Evolutionary conservation across 2,888 invertebrate species (phyloP).

Genomic region (Omphaloscelis lunosa): DNA sequence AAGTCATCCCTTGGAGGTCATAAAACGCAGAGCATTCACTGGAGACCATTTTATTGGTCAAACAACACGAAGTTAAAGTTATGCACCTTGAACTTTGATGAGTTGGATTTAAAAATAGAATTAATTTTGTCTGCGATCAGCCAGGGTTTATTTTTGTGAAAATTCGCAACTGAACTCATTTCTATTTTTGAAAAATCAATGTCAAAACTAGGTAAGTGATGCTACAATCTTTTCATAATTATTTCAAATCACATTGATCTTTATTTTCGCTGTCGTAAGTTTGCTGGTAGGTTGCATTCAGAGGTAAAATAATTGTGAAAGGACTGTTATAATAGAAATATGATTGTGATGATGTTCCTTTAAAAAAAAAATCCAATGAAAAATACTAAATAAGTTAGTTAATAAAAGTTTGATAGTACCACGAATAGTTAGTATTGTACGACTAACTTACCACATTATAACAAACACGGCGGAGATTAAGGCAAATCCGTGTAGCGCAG

Average conservation of each 20-base stretch:
- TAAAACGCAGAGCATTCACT: constrained; percentile 27
- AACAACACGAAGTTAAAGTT: constrained; percentile 13
- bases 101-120: constrained; percentile 23
- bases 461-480: constrained; percentile 6
- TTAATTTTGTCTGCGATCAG: background rate
- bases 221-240: background rate
- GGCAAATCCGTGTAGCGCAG: constrained; percentile 1
- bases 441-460: background rate
- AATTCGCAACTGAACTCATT: background rate
- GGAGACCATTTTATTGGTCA: constrained; percentile 37
- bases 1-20: constrained; percentile 12
- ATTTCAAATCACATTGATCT: background rate
- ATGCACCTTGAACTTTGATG: constrained; percentile 23
- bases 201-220: background rate
- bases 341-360: background rate
- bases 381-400: background rate
- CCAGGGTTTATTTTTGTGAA: background rate
- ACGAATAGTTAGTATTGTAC: background rate
- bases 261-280: too few relatives aligned
- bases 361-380: too few relatives aligned
- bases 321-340: background rate
- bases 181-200: background rate
- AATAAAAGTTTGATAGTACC: background rate
- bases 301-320: too few relatives aligned
- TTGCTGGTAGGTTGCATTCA: background rate